Evolutionary conservation across 2,113 vertebrate species (phyloP).

Genomic region (Menidia beryllina): DNA sequence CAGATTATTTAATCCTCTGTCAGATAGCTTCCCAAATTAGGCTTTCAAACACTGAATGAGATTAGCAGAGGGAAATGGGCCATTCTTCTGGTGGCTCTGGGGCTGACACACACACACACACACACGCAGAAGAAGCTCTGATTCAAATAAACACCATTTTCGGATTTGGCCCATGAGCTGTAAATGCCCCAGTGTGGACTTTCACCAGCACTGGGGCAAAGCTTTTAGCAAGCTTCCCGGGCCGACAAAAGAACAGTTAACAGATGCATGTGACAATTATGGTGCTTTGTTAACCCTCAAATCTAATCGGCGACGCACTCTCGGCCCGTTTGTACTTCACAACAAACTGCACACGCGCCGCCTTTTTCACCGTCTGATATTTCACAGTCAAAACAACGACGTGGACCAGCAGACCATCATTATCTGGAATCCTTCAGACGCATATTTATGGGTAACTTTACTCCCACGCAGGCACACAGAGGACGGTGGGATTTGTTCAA

Average conservation of each 20-base stretch:
- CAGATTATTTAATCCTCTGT: constrained; percentile 37
- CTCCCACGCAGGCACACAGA: constrained; percentile 5
- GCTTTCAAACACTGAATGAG: constrained; percentile 39
- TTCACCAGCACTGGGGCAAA: too few species aligned
- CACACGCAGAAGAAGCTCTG: constrained; percentile 19
- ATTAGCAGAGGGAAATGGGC: constrained; percentile 41
- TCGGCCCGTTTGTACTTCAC: too few species aligned
- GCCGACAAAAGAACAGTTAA: neutral
- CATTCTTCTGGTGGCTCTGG: constrained; percentile 25
- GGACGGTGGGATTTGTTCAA: constrained; percentile 23
- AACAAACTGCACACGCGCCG: too few species aligned
- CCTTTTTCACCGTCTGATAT: too few species aligned
- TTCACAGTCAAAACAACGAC: too few species aligned
- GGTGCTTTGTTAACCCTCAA: neutral
- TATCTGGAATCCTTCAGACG: too few species aligned
- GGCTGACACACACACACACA: neutral
- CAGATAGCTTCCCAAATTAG: constrained; percentile 48
- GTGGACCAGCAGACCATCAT: too few species aligned
- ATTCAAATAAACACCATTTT: neutral
- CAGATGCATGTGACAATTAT: neutral
- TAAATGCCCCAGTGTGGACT: too few species aligned
- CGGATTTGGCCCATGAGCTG: too few species aligned
- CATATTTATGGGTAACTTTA: constrained; percentile 12
- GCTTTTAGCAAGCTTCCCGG: too few species aligned
- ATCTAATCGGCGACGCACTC: neutral